Base-by-base conservation (phyloP, 2,888 invertebrate species). In the Lycophotia porphyrea region DNA sequence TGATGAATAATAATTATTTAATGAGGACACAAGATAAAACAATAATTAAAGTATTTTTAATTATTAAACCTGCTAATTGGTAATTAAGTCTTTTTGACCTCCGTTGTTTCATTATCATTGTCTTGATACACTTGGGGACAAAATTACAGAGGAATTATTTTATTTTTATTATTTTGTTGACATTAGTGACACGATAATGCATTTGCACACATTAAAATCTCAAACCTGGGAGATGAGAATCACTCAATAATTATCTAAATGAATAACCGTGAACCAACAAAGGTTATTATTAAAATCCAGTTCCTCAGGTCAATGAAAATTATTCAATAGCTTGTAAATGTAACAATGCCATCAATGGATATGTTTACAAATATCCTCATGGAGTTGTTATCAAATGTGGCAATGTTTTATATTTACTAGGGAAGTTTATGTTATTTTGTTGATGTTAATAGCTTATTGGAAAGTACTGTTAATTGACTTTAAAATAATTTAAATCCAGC, bases 371-470 rank as follows among this genome's bases (percentile, higher is more conserved):
- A 47, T 47, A 27, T 66, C 13, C 13, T 11, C 52, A 47, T 47
- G 42, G 36, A 39, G n/a, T 64, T 81, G 63, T 67, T 75, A 8
- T 42, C 60, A 60, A 82, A 66, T 60, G 63, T 61, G 67, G 67
- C 82, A 80, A 55, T 80, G 55, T 75, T 15, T 31, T 27, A 31
- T 63, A 74, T 31, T 39, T 24, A 52, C 21, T 68, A 52, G 11
- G 49, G 58, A 75, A 65, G 68, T 68, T 65, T 68, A 44, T 64
- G 44, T 27, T 73, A 39, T 63, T n/a, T 47, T 47, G 27, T 42
- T 61, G 58, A 13, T n/a, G 31, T 5, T 52, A 49, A 13, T 34
- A 15, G 34, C 42, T 71, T 27, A 44, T 21, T 58, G 42, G 18
- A 58, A 64, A 63, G 42, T 73, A 60, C 21, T 70, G 31, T 34